These are phyloP conservation scores for Tokudaia tokunoshimensis DNA, from an alignment of 2,797 vertebrate species.

Conservation along the genomic window DNA sequence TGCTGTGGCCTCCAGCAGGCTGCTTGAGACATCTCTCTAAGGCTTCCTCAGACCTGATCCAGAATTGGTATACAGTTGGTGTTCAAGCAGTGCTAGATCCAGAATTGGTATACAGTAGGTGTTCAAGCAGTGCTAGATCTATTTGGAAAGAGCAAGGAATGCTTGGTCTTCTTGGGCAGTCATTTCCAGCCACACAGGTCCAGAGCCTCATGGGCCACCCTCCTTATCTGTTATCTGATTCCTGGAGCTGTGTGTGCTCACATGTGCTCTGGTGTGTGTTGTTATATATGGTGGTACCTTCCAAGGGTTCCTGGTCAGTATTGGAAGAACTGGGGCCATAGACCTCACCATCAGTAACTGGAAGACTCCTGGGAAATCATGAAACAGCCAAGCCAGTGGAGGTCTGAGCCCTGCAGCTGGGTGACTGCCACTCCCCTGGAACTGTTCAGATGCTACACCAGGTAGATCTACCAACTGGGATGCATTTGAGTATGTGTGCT, in stretches of 20 bases:
- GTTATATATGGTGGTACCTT: accelerated
- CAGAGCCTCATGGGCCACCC: too few relatives aligned
- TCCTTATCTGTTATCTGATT: background rate
- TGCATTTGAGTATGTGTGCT: background rate
- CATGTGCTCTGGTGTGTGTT: too few relatives aligned
- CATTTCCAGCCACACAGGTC: accelerated
- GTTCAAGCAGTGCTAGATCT: accelerated
- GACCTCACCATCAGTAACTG: too few relatives aligned
- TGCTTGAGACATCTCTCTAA: accelerated
- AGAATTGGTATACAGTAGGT: background rate
- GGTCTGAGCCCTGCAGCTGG: accelerated
- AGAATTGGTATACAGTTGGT: background rate
- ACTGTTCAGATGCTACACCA: background rate
- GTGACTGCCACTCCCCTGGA: background rate
- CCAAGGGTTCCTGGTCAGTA: background rate
- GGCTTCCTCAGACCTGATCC: background rate
- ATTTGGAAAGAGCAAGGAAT: background rate
- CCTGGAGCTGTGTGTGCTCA: background rate
- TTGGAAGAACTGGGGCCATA: too few relatives aligned
- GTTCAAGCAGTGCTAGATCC: accelerated
- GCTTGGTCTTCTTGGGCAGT: background rate
- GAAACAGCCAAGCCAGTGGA: background rate
- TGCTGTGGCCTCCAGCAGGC: accelerated
- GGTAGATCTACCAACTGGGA: background rate
- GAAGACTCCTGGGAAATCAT: background rate